These are phyloP conservation scores for Perccottus glenii DNA, from an alignment of 2,113 vertebrate species.

Conservation along the genomic window DNA sequence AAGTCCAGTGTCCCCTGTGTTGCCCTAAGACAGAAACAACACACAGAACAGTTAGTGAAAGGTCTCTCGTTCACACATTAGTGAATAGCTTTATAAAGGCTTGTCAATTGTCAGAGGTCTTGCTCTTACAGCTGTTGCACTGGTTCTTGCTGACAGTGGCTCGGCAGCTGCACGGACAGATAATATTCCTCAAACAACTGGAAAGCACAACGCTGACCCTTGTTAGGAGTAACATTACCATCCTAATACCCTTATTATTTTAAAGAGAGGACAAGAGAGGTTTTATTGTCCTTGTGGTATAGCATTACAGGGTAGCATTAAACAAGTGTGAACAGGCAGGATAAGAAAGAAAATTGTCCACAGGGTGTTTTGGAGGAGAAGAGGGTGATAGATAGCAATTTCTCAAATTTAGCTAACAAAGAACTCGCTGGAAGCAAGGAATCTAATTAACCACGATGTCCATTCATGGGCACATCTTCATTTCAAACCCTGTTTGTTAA, in stretches of 20 bases:
- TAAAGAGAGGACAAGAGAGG: not conserved
- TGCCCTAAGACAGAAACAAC: slow-evolving; percentile 68
- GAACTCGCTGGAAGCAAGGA: slow-evolving; percentile 47
- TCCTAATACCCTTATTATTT: slow-evolving; percentile 25
- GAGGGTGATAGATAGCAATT: slow-evolving; percentile 26
- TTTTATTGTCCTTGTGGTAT: not conserved
- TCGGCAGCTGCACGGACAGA: slow-evolving; percentile 71
- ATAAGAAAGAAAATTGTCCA: slow-evolving; percentile 10
- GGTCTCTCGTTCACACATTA: slow-evolving; percentile 71
- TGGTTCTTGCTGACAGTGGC: slow-evolving; percentile 52
- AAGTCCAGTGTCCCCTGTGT: slow-evolving; percentile 73
- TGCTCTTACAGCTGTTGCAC: slow-evolving; percentile 70
- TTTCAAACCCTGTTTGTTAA: slow-evolving; percentile 39
- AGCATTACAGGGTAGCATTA: not conserved
- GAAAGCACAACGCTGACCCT: slow-evolving; percentile 41
- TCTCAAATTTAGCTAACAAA: slow-evolving; percentile 43
- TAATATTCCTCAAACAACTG: slow-evolving; percentile 75
- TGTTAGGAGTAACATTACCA: slow-evolving; percentile 29
- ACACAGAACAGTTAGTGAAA: slow-evolving; percentile 62
- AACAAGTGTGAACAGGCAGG: not conserved
- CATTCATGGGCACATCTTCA: slow-evolving; percentile 48
- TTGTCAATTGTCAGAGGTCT: slow-evolving; percentile 42
- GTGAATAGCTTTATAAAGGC: slow-evolving; percentile 60
- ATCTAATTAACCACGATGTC: slow-evolving; percentile 60
- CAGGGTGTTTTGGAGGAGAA: slow-evolving; percentile 11